phyloP scores from a whole-genome alignment of 1,140 invertebrate species.

The Carcinoscorpius rotundicauda region DNA sequence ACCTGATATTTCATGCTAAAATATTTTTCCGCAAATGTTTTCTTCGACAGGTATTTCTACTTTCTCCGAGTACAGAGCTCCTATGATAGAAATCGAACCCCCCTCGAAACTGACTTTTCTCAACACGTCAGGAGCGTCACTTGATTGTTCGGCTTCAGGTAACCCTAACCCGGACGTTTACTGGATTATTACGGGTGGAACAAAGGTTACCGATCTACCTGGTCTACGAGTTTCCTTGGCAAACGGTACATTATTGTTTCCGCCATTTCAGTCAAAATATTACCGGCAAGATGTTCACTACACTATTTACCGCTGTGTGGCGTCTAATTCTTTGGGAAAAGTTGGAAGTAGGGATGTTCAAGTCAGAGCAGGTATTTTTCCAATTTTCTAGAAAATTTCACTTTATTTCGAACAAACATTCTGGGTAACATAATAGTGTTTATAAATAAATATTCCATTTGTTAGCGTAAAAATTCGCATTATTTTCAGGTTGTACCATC shows the following conservation, averaged over 20 bases:
- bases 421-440: too few relatives aligned
- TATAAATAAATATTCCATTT: too few relatives aligned
- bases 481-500: too few relatives aligned
- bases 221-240: slow-evolving; percentile 28
- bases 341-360: slow-evolving; percentile 31
- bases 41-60: slow-evolving; percentile 3
- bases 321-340: slow-evolving; percentile 30
- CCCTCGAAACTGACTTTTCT: slow-evolving; percentile 30
- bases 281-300: slow-evolving; percentile 43
- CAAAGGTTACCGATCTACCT: slow-evolving; percentile 25
- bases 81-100: slow-evolving; percentile 24
- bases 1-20: too few relatives aligned
- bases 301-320: slow-evolving; percentile 30
- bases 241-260: slow-evolving; percentile 52
- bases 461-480: too few relatives aligned
- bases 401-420: too few relatives aligned
- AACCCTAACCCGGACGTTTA: slow-evolving; percentile 31
- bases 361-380: slow-evolving; percentile 29
- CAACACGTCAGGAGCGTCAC: slow-evolving; percentile 31
- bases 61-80: slow-evolving; percentile 16
- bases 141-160: slow-evolving; percentile 33
- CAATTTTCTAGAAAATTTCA: too few relatives aligned
- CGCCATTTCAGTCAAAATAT: slow-evolving; percentile 80
- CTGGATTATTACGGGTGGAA: slow-evolving; percentile 32
- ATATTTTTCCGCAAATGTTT: too few relatives aligned